Conservation (phyloP, 2,113 vertebrate species). For the Casuarius casuarius region DNA sequence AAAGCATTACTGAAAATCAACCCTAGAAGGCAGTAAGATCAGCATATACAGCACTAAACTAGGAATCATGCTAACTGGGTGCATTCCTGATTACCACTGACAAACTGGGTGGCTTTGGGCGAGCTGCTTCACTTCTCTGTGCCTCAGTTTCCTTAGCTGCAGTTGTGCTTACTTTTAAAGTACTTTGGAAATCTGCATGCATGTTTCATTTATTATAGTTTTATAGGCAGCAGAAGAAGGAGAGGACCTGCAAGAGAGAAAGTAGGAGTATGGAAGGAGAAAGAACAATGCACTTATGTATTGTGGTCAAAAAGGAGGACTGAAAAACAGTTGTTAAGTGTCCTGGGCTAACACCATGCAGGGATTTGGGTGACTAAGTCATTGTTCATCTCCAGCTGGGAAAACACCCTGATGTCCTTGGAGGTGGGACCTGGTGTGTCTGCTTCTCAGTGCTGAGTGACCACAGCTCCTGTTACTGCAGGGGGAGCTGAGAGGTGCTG, state of each 20-base stretch:
- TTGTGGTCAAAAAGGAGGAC: neutral
- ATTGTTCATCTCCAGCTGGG: neutral
- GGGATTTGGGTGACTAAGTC: neutral
- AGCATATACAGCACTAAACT: neutral
- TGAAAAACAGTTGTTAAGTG: neutral
- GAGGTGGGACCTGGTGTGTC: neutral
- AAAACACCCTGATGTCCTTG: neutral
- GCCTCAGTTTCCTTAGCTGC: neutral
- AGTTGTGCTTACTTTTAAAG: neutral
- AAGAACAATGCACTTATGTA: neutral
- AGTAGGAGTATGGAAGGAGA: neutral
- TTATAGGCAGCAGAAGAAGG: neutral
- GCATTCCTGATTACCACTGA: neutral
- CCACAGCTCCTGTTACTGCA: neutral
- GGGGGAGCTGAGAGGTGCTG: neutral
- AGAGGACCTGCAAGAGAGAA: neutral
- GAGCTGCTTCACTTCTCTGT: neutral
- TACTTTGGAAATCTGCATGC: neutral
- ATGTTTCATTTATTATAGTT: neutral
- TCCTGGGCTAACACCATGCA: neutral
- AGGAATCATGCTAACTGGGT: neutral
- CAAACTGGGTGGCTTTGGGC: neutral
- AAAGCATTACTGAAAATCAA: neutral
- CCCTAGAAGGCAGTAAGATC: neutral
- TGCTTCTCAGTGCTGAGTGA: neutral